Base-by-base conservation (phyloP, 2,888 invertebrate species). In the Parnassius orleans region DNA sequence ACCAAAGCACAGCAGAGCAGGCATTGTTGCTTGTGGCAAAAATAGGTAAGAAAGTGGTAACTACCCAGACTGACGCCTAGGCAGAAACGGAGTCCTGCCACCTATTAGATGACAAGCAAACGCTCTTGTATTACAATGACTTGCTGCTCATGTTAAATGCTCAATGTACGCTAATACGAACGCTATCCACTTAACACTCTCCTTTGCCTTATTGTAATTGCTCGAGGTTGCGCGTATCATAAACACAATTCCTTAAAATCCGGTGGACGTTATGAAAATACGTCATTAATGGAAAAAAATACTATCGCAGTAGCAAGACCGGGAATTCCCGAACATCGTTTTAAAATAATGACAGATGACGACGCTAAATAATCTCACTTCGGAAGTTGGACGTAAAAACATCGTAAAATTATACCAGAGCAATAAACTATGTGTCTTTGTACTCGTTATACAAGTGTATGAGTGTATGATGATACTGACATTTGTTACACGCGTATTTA, bases 341-440 rank as follows among this genome's bases (percentile, higher is more conserved):
- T 63, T 59, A 44, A 51, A 63, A 54, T 63, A 63, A 59, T 63
- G 63, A 63, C 63, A 52, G 46, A 2, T 12, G 57, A 10, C 59
- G 47, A 55, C 46, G 59, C 44, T 55, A 55, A 63, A 58, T 50
- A 59, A 59, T 61, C 51, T 61, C 48, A 62, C 19, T 52, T 10
- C 33, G 44, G 41, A 54, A 52, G n/a, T 12, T 53, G 46, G 42
- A 61, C 56, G 63, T 58, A 55, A 59, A 59, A 63, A 59, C 63
- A 42, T 58, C 59, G 55, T 59, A 59, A 63, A 59, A 59, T 63
- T 63, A 59, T 63, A 55, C 46, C 58, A 46, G 51, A 42, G 63
- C 53, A 62, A 63, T 63, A 63, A 63, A 63, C 63, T 9, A 15
- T 19, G 47, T 61, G 58, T 58, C 62, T 57, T 46, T 56, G 52